Evolutionary conservation across 2,113 vertebrate genomes (phyloP), one percentile per base, ranked within the genome.

Genomic region (Arothron firmamentum): DNA sequence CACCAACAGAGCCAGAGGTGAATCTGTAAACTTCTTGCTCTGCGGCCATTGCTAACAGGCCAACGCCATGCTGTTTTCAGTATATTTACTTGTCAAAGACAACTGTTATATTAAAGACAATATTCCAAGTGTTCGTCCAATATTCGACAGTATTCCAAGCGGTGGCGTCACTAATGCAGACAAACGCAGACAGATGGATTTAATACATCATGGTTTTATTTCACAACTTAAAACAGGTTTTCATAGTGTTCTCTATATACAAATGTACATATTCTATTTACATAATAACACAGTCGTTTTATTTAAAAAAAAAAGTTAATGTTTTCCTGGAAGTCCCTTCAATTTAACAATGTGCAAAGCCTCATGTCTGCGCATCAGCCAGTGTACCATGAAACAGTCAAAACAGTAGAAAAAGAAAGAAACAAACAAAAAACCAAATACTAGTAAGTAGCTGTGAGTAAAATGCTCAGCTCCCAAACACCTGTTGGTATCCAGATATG

Each of bases 201-300:
- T 31, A 64, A 66, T 47, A 77, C 77, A 67, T 75, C 65, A 81
- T 59, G 62, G 67, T 71, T 54, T 87, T 52, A 67, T 80, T 86
- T 87, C 81, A 90, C 71, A 86, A 88, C 77, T 84, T 86, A 74
- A 80, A 51, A 88, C 88, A 86, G 84, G 68, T 64, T 80, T 77
- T 84, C 83, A 89, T 75, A 90, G 42, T 67, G 81, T 87, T 88
- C 50, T 84, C 47, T 90, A 88, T 91, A 45, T 87, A 90, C 87
- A 92, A 47, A 88, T 90, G 69, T 88, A 90, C 90, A 92, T 52
- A 82, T 75, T 72, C 78, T 75, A 88, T 80, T 67, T 86, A 87
- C 66, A 89, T 75, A 81, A 82, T 59, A 51, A 83, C 45, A 49
- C 16, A 49, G n/a, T 46, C 3, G 1, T n/a, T 13, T 17, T 46